Evolutionary conservation across 2,797 vertebrate genomes (phyloP), one percentile per base, ranked within the genome.

Genomic region (Botia kubotai): DNA sequence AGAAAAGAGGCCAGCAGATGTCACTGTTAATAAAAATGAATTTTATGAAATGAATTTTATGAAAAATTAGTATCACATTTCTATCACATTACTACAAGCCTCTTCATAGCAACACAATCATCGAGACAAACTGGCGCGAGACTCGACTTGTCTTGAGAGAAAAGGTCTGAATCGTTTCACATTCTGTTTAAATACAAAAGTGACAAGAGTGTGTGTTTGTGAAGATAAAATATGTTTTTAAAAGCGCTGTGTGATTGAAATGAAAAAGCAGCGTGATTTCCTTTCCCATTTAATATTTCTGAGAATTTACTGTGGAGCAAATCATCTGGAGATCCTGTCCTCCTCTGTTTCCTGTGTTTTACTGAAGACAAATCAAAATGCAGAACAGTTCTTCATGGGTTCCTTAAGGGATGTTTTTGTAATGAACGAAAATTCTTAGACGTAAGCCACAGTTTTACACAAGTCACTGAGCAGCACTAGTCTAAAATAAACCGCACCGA

Each of bases 381-480:
- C 69, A 46, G 77, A 55, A 63, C 63, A 36, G 72, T 63, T 73
- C 43, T 67, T 74, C 60, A 52, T 39, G 65, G n/a, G 52, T 26
- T 71, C 17, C 33, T 58, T 65, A 48, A 73, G 63, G 55, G 53
- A 62, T 77, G 81, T 73, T 84, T 76, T 78, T 10, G 79, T 69
- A 75, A 74, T 73, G 72, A 48, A 50, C 17, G 53, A 74, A 77
- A 63, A 75, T 39, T 74, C 80, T 74, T 76, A 82, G 55, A 71
- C 52, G 8, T 57, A 29, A 16, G 14, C 58, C 23, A 62, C 21
- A 14, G 4, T 62, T 3, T 26, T 3, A 62, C 19, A 75, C 26
- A 33, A 50, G 21, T 66, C 14, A 13, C 8, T 6, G 39, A 43
- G 39, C 39, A 43, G 8, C 39, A 1, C 39, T 10, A 43, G 5